Evolutionary conservation across 2,113 vertebrate genomes (phyloP).

Genomic region (Vireo altiloquus): DNA sequence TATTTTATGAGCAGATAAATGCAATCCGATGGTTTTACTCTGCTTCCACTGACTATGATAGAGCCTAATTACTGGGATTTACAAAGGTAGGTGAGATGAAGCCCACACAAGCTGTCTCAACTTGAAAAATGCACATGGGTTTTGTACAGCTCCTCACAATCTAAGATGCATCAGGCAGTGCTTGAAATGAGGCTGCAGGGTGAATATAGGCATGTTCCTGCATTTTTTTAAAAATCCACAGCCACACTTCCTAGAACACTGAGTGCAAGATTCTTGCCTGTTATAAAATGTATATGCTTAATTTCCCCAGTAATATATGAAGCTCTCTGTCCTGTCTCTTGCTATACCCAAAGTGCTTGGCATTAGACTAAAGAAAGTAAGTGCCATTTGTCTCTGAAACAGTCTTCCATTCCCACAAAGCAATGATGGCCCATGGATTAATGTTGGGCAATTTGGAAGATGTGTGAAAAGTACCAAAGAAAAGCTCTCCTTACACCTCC

Average conservation of each 20-base stretch:
- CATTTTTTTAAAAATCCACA: not conserved
- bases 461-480: not conserved
- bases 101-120: not conserved
- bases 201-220: not conserved
- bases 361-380: not conserved
- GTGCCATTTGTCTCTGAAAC: not conserved
- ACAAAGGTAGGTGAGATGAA: not conserved
- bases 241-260: not conserved
- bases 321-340: not conserved
- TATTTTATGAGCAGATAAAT: not conserved
- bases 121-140: not conserved
- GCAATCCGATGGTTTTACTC: not conserved
- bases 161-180: not conserved
- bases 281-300: not conserved
- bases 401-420: not conserved
- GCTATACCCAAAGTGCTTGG: not conserved
- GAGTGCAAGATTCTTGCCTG: not conserved
- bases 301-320: not conserved
- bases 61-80: not conserved
- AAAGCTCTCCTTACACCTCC: not conserved
- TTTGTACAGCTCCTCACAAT: not conserved
- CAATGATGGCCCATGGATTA: not conserved
- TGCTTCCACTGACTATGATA: not conserved
- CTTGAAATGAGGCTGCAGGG: not conserved
- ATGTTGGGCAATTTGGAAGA: not conserved